Conservation (phyloP, 2,797 vertebrate genomes). For the Alauda arvensis region DNA sequence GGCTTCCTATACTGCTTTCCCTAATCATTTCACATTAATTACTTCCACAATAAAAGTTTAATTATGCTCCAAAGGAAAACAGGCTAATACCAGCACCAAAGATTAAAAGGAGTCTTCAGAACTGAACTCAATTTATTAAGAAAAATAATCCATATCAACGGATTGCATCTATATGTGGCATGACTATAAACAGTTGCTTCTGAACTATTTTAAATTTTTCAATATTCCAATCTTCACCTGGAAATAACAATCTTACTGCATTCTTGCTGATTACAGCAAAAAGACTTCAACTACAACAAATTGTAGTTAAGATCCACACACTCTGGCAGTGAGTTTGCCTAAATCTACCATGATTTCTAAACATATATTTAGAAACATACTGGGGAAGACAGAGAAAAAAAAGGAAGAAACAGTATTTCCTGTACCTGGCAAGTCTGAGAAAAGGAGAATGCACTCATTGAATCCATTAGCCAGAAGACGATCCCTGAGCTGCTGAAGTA, state of each 20-base stretch:
- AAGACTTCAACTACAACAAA: background rate
- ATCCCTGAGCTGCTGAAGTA: constrained; percentile 93
- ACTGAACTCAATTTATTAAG: background rate
- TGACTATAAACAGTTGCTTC: background rate
- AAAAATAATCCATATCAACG: background rate
- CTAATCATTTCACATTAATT: background rate
- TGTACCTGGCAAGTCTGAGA: constrained; percentile 95
- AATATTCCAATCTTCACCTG: background rate
- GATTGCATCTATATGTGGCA: background rate
- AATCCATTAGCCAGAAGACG: constrained; percentile 95
- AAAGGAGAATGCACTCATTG: constrained; percentile 98
- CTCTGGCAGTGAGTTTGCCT: background rate
- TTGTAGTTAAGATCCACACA: background rate
- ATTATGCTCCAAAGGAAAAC: background rate
- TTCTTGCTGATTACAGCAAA: background rate
- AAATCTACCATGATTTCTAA: background rate
- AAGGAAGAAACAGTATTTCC: background rate
- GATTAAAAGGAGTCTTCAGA: background rate
- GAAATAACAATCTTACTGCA: background rate
- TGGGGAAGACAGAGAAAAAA: background rate
- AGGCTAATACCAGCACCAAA: background rate
- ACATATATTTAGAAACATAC: background rate
- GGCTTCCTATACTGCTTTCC: background rate
- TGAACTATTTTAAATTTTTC: background rate
- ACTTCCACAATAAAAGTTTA: background rate